Percentiles rank a stretch among this genome's conserved stretches.
These are phyloP conservation scores for Argynnis bischoffii DNA, from an alignment of 2,888 invertebrate species.

Conservation along the genomic window DNA sequence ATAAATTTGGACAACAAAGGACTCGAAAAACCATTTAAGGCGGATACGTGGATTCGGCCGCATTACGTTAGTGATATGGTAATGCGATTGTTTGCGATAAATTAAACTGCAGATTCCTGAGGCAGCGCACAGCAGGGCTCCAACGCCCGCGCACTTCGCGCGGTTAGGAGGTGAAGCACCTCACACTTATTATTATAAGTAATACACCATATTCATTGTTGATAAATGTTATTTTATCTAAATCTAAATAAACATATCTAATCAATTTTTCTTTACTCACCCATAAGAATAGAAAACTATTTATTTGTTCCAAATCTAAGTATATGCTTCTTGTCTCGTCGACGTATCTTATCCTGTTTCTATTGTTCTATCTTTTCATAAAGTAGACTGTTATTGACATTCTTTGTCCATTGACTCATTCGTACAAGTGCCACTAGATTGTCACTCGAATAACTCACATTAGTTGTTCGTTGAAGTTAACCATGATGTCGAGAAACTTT, in stretches of 20 bases:
- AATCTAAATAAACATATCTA: too few species aligned
- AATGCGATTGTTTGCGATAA: constrained; percentile 73
- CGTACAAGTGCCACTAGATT: constrained; percentile 51
- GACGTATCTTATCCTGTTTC: constrained; percentile 66
- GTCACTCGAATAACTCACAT: constrained; percentile 56
- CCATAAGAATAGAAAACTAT: too few species aligned
- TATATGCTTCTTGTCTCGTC: constrained; percentile 49
- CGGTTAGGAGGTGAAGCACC: constrained; percentile 63
- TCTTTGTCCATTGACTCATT: constrained; percentile 53
- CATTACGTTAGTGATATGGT: constrained; percentile 80
- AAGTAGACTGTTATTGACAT: constrained; percentile 52
- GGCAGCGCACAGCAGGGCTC: constrained; percentile 67
- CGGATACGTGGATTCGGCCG: constrained; percentile 70
- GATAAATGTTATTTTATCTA: too few species aligned
- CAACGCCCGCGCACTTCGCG: constrained; percentile 62
- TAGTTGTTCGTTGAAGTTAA: constrained; percentile 49
- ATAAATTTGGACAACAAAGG: constrained; percentile 79
- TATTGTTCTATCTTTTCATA: constrained; percentile 61
- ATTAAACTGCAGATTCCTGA: constrained; percentile 67
- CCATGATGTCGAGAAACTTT: constrained; percentile 56
- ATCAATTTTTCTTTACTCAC: too few species aligned
- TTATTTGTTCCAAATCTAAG: neutral
- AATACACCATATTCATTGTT: constrained; percentile 48
- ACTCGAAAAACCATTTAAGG: constrained; percentile 77
- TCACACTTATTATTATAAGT: constrained; percentile 67